phyloP scores from a whole-genome alignment of 2,888 invertebrate genomes.

The Anagyrus pseudococci region DNA sequence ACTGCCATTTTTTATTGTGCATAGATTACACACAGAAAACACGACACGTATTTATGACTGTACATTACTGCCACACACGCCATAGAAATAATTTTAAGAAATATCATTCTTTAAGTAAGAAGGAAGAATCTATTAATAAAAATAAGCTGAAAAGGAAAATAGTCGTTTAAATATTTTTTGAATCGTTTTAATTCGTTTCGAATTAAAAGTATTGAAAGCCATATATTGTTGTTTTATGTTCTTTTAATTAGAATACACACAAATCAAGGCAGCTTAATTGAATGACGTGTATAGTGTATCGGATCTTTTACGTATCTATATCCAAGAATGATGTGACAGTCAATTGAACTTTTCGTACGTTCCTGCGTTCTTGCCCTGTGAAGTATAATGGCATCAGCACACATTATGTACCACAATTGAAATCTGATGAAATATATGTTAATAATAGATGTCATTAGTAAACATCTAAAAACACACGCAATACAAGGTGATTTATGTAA shows the following conservation, averaged over 20 bases:
- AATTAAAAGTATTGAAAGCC: conserved; percentile 35
- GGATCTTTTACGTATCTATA: neutral
- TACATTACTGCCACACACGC: conserved; percentile 32
- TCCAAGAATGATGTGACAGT: neutral
- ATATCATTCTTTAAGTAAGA: no score
- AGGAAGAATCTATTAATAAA: conserved; percentile 14
- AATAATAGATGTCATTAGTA: conserved; percentile 18
- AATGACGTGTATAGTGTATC: neutral
- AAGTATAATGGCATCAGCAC: conserved; percentile 16
- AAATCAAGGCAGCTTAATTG: conserved; percentile 30
- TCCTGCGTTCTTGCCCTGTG: conserved; percentile 35
- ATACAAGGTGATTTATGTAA: conserved; percentile 39
- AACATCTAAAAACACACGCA: conserved; percentile 25
- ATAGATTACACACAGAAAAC: conserved; percentile 13
- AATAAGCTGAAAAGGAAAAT: conserved; percentile 12
- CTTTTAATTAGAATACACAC: conserved; percentile 19
- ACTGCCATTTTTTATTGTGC: conserved; percentile 23
- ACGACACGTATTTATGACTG: conserved; percentile 24
- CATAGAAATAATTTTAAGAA: conserved; percentile 31
- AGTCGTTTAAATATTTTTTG: conserved; percentile 9
- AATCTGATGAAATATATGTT: conserved; percentile 13
- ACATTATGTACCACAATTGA: conserved; percentile 25
- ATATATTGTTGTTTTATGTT: conserved; percentile 16
- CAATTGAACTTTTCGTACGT: conserved; percentile 38
- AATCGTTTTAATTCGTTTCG: conserved; percentile 33